Evolutionary conservation across 2,113 vertebrate species (phyloP).

Genomic region (Eira barbara): DNA sequence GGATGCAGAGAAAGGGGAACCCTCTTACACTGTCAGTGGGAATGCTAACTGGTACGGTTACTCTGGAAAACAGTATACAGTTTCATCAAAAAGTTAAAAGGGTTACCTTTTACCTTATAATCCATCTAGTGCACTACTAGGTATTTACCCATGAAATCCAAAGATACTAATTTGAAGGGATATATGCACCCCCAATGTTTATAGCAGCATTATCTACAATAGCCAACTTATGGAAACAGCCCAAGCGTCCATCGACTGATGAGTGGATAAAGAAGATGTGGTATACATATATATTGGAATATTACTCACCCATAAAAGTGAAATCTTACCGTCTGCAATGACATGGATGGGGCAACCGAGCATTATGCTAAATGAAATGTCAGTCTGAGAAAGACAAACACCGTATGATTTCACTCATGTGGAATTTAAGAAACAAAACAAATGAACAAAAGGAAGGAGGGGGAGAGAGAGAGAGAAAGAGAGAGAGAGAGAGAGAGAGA

Average conservation of each 20-base stretch:
- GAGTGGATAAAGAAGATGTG: not conserved
- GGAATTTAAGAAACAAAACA: not conserved
- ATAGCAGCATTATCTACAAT: not conserved
- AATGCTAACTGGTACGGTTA: not conserved
- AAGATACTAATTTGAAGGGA: not conserved
- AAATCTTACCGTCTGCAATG: not conserved
- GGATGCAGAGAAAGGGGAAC: not conserved
- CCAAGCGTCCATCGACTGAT: not conserved
- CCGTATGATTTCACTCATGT: not conserved
- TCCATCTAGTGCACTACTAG: not conserved
- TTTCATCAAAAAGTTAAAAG: not conserved
- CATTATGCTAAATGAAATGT: not conserved
- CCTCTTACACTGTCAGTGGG: not conserved
- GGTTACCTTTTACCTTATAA: not conserved
- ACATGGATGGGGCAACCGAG: not conserved
- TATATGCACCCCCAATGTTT: not conserved
- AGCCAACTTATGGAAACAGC: not conserved
- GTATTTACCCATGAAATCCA: not conserved
- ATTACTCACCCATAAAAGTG: not conserved
- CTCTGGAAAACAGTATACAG: not conserved
- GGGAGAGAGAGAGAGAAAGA: not conserved
- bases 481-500: not conserved
- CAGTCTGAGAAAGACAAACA: not conserved
- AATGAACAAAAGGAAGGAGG: not conserved
- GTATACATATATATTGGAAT: not conserved